phyloP scores from a whole-genome alignment of 2,797 vertebrate genomes.

The Diglossa cyanea region DNA sequence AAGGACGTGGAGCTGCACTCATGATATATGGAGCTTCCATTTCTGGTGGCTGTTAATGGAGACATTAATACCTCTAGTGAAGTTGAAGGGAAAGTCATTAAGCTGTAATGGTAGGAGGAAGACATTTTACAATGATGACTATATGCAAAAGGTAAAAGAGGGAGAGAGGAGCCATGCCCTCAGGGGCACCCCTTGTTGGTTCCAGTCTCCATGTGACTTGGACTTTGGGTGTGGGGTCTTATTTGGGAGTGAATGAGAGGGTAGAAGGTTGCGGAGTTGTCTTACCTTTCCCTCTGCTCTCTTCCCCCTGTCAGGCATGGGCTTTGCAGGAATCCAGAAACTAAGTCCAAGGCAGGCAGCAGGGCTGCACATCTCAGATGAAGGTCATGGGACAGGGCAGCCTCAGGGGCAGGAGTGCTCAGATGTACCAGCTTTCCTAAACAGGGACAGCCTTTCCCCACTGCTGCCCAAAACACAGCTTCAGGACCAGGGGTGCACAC shows the following conservation, averaged over 20 bases:
- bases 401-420: neutral
- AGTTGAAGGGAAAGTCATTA: conserved; percentile 54
- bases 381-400: neutral
- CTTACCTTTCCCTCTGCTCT: neutral
- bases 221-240: neutral
- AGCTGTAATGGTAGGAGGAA: conserved; percentile 19
- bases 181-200: neutral
- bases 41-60: conserved; percentile 53
- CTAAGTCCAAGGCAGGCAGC: neutral
- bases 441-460: neutral
- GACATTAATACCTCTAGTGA: conserved; percentile 33
- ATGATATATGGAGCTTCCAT: conserved; percentile 31
- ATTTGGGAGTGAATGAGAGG: neutral
- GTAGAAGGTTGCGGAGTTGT: fast-evolving
- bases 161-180: neutral
- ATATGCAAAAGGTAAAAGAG: neutral
- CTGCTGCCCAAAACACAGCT: fast-evolving
- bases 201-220: neutral
- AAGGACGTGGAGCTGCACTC: neutral
- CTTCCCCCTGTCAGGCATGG: neutral
- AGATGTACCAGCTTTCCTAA: neutral
- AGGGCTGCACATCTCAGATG: neutral
- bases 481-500: neutral
- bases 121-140: conserved; percentile 5
- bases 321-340: neutral